These are phyloP conservation scores for Phyllostomus discolor DNA, from an alignment of 2,113 vertebrate species.

Conservation along the genomic window DNA sequence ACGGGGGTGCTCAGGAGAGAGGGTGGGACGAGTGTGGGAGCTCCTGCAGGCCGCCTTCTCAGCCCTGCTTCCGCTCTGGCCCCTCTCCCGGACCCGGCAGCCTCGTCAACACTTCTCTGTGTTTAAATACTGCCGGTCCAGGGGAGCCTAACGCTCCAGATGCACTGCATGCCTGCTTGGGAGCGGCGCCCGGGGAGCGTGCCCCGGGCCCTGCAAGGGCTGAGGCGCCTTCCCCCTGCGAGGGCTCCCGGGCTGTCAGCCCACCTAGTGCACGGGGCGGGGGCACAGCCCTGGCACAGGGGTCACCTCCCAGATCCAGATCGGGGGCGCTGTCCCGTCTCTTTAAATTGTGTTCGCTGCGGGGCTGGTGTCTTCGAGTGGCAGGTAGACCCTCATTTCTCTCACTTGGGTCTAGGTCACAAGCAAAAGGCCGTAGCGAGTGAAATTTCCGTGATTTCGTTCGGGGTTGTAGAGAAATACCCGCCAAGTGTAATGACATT, in stretches of 20 bases:
- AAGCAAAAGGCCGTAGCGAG: too few species aligned
- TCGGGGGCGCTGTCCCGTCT: neutral
- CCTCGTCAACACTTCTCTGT: neutral
- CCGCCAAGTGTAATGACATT: neutral
- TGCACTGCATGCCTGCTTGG: fast-evolving
- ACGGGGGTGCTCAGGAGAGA: fast-evolving
- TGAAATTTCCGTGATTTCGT: neutral
- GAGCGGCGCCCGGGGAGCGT: neutral
- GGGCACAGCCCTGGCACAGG: too few species aligned
- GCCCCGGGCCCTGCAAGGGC: fast-evolving
- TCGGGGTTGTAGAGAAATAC: neutral
- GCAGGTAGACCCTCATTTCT: neutral
- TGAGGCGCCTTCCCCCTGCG: fast-evolving
- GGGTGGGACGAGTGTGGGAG: fast-evolving
- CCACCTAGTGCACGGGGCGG: fast-evolving
- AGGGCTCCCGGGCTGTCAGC: fast-evolving
- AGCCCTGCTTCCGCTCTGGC: fast-evolving
- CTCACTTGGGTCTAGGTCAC: neutral
- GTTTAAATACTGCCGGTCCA: fast-evolving
- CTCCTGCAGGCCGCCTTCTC: neutral
- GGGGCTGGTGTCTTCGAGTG: neutral
- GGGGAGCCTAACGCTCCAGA: neutral
- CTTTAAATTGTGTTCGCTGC: neutral
- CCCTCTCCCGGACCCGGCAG: neutral
- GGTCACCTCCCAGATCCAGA: neutral